A percentile compares a stretch with the other conserved stretches of the same genome.
phyloP scores from a whole-genome alignment of 2,113 vertebrate species.

The Henicopernis longicauda region DNA sequence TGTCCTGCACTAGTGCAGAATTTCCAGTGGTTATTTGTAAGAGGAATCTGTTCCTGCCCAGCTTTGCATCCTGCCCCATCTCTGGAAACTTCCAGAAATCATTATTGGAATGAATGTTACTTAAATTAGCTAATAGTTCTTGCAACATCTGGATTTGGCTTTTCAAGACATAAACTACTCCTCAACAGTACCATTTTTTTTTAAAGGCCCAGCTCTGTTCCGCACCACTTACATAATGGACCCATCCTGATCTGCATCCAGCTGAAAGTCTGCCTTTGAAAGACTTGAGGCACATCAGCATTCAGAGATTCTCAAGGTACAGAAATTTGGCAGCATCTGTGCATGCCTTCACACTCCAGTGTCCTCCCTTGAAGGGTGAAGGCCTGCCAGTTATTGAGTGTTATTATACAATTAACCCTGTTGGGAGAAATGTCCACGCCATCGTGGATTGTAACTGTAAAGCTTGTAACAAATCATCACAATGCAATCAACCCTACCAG shows the following conservation, averaged over 20 bases:
- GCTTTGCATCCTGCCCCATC: not conserved
- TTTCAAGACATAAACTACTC: not conserved
- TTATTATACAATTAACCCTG: slow-evolving; percentile 32
- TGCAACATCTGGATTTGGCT: not conserved
- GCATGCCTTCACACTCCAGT: not conserved
- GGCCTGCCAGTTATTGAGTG: not conserved
- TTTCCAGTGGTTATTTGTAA: not conserved
- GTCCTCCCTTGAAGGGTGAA: slow-evolving; percentile 17
- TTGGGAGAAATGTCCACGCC: not conserved
- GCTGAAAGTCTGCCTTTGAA: not conserved
- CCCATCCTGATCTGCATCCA: not conserved
- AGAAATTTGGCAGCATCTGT: slow-evolving; percentile 18
- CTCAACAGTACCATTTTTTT: not conserved
- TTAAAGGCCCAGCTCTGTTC: not conserved
- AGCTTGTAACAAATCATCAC: slow-evolving; percentile 46
- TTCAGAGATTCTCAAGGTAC: slow-evolving; percentile 15
- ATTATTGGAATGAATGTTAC: not conserved
- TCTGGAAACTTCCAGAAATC: not conserved
- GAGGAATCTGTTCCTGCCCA: not conserved
- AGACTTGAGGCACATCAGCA: not conserved
- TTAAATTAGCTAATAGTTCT: not conserved
- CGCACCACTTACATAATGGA: not conserved
- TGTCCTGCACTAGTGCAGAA: not conserved
- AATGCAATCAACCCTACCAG: not conserved
- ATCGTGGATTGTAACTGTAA: not conserved